Percentiles rank a stretch among this genome's conserved stretches.
phyloP scores from a whole-genome alignment of 2,797 vertebrate genomes.

The Eulemur mongoz region DNA sequence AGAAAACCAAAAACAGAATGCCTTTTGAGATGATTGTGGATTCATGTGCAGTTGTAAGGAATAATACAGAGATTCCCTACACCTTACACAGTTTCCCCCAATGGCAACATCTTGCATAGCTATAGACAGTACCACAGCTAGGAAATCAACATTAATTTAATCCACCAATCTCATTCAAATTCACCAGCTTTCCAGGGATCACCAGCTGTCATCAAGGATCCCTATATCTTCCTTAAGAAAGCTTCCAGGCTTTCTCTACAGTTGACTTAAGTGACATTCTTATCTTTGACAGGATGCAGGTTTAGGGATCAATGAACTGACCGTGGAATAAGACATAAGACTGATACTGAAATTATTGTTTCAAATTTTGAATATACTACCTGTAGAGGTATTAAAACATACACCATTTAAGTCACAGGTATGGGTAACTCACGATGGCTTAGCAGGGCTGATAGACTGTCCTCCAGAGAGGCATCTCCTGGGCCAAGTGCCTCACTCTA shows the following conservation, averaged over 20 bases:
- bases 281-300: neutral
- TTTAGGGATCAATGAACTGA: neutral
- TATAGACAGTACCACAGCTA: neutral
- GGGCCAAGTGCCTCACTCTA: neutral
- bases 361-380: neutral
- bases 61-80: neutral
- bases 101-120: neutral
- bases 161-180: neutral
- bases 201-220: neutral
- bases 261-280: neutral
- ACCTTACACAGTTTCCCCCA: neutral
- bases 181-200: neutral
- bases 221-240: neutral
- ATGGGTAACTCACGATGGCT: neutral
- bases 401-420: neutral
- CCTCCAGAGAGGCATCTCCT: no score
- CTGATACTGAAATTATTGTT: neutral
- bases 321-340: neutral
- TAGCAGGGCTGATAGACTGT: neutral
- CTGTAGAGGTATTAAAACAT: neutral
- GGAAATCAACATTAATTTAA: neutral
- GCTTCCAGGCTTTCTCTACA: neutral
- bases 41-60: neutral
- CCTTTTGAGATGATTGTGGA: neutral
- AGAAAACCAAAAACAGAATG: neutral